Evolutionary conservation across 1,140 invertebrate genomes (phyloP).

Genomic region (Drosophila sproati): DNA sequence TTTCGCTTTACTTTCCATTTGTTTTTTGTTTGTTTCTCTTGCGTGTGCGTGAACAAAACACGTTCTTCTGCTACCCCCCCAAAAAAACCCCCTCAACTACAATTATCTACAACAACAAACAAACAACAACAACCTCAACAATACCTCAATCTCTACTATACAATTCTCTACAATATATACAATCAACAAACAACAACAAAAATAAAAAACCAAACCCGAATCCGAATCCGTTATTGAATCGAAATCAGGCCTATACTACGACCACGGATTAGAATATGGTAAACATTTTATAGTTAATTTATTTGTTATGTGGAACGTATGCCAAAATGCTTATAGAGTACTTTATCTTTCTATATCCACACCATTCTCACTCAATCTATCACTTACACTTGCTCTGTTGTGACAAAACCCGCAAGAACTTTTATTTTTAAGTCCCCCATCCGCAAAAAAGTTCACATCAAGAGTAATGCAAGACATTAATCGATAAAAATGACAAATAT

Average conservation of each 20-base stretch:
- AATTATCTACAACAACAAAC: conserved; percentile 40
- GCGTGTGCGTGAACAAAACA: conserved; percentile 62
- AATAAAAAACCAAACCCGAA: conserved; percentile 3
- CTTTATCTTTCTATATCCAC: conserved; percentile 4
- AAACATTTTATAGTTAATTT: conserved; percentile 86
- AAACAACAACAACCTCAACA: conserved; percentile 24
- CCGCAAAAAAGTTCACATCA: background rate
- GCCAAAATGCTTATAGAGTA: conserved; percentile 65
- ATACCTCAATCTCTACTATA: conserved; percentile 16
- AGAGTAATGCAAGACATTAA: conserved; percentile 1
- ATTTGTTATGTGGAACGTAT: conserved; percentile 69
- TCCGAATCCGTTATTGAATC: conserved; percentile 15
- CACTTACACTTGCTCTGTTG: conserved; percentile 8
- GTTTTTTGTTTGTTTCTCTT: conserved; percentile 29
- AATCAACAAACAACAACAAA: conserved; percentile 38
- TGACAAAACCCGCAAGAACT: conserved; percentile 5
- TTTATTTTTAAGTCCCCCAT: background rate
- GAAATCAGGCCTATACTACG: conserved; percentile 90
- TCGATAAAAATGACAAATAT: background rate
- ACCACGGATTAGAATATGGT: conserved; percentile 96
- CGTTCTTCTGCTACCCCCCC: conserved; percentile 17
- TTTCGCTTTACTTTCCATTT: conserved; percentile 24
- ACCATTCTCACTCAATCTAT: conserved; percentile 1
- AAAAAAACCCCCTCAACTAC: conserved; percentile 44
- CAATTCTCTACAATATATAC: background rate